Evolutionary conservation across 2,888 invertebrate species (phyloP), one percentile per base, ranked within the genome.

Genomic region (Cactoblastis cactorum): DNA sequence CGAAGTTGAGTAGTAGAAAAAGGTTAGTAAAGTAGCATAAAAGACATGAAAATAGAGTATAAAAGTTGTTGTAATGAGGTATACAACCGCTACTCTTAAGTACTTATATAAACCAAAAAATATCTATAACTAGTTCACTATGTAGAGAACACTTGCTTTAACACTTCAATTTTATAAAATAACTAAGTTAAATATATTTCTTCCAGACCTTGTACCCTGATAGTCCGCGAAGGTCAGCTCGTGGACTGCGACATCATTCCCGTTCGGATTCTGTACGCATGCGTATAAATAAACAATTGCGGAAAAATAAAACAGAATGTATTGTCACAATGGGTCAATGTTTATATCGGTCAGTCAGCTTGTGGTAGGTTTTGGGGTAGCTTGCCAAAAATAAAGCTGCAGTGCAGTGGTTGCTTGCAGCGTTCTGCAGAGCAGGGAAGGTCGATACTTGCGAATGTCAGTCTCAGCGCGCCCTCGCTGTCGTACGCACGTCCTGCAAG

Each of bases 301-400:
- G 11, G 9, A 43, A n/a, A 43, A 43, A 43, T 43, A 43, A 43
- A 43, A 32, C 43, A 28, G 11, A 28, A 43, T 15, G n/a, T n/a
- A 43, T n/a, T 43, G 43, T 43, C 28, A 43, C 43, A 28, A 11
- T 14, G 28, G 43, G 43, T 43, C 43, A 32, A 37, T 46, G 22
- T 46, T 45, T 43, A 14, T 46, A 19, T 19, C 28, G 32, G 32
- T 19, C 45, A 46, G 17, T 34, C 19, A 18, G 45, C 17, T 33
- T 46, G 14, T 19, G 19, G 45, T 65, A 69, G 68, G 64, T 67
- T 35, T 69, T 63, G 73, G 77, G 75, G 76, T 77, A 74, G 69
- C 66, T 72, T 87, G 87, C 87, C 88, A 88, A 84, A 83, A 88
- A 85, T 86, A 86, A 82, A 83, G 81, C 87, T 88, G 88, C 88